These are phyloP conservation scores for Petaurus breviceps DNA, from an alignment of 2,113 vertebrate genomes.

Conservation along the genomic window DNA sequence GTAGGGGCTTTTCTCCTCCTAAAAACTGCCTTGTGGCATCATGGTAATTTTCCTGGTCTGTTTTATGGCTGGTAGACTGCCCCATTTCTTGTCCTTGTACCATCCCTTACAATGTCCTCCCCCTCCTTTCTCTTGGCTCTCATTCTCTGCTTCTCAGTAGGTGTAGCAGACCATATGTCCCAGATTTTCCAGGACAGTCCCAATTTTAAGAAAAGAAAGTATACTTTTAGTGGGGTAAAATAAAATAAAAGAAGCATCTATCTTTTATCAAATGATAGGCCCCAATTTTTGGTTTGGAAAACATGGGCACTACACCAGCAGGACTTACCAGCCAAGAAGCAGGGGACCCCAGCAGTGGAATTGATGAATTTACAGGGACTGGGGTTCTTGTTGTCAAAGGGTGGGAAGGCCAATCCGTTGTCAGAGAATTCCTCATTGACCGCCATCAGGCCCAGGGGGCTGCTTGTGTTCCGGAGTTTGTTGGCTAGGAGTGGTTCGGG, in stretches of 20 bases:
- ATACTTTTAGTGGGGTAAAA: not conserved
- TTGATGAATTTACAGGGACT: conserved; percentile 83
- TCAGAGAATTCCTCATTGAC: conserved; percentile 89
- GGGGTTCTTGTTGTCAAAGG: conserved; percentile 77
- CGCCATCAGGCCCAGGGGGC: conserved; percentile 87
- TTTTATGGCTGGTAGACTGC: not conserved
- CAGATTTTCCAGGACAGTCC: not conserved
- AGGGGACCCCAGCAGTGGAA: conserved; percentile 74
- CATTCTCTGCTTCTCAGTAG: not conserved
- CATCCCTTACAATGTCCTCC: not conserved
- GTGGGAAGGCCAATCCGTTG: conserved; percentile 84
- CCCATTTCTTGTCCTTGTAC: not conserved
- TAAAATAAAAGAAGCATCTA: not conserved
- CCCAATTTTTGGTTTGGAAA: not conserved
- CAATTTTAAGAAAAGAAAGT: not conserved
- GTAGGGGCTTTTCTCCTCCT: not conserved
- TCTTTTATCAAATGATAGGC: not conserved
- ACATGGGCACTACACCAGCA: not conserved
- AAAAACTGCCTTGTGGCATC: not conserved
- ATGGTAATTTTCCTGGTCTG: not conserved
- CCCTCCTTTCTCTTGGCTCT: not conserved
- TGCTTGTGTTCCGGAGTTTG: conserved; percentile 87
- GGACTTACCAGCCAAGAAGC: conserved; percentile 83
- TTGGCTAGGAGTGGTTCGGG: conserved; percentile 83
- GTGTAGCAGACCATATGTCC: not conserved